These are phyloP conservation scores for Tetragonula clypearis DNA, from an alignment of 1,140 invertebrate genomes.

Conservation along the genomic window DNA sequence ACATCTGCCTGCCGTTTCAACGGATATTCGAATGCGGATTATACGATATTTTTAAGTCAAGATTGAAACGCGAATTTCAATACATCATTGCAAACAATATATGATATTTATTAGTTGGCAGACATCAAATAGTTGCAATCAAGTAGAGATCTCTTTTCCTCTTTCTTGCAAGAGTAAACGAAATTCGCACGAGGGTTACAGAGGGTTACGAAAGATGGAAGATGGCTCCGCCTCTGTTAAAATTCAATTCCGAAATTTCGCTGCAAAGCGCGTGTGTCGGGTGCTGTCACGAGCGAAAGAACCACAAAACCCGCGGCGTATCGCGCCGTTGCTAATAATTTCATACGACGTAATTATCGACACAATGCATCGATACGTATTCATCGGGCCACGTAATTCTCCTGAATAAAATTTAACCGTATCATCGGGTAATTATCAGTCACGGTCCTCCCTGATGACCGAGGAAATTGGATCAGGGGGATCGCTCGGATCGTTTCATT, in stretches of 20 bases:
- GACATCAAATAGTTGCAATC: no score
- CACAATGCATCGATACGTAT: slow-evolving; percentile 38
- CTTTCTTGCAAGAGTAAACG: no score
- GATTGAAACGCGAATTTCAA: neutral
- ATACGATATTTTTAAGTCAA: neutral
- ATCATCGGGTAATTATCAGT: slow-evolving; percentile 47
- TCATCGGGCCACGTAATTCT: slow-evolving; percentile 21
- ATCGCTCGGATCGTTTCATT: neutral
- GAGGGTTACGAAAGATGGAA: neutral
- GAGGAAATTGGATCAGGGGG: slow-evolving; percentile 30
- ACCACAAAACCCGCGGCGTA: neutral
- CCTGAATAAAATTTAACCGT: slow-evolving; percentile 34
- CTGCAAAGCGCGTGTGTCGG: neutral
- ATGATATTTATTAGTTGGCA: no score
- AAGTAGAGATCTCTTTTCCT: no score
- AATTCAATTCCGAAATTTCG: slow-evolving; percentile 1
- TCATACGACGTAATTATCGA: slow-evolving; percentile 14
- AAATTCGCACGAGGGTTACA: no score
- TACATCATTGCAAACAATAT: no score
- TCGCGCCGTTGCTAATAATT: slow-evolving; percentile 8
- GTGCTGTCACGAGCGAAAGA: neutral
- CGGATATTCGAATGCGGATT: neutral
- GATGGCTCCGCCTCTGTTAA: neutral
- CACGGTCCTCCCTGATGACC: neutral
- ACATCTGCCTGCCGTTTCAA: neutral